phyloP scores from a whole-genome alignment of 2,888 invertebrate species.

The Chaitophorus viminalis region DNA sequence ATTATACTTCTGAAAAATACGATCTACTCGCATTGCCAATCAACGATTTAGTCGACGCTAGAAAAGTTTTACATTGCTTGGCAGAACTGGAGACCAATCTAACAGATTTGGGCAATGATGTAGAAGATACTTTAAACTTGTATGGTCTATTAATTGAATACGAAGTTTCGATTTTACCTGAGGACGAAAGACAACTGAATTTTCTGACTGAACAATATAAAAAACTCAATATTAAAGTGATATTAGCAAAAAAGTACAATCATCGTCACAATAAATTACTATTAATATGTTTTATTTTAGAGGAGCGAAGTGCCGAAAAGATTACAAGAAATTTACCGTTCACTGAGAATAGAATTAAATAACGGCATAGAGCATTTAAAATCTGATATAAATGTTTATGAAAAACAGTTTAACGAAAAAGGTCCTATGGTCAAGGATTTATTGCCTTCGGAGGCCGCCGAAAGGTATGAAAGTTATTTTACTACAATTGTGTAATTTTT shows the following conservation, averaged over 20 bases:
- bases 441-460: constrained; percentile 86
- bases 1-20: constrained; percentile 29
- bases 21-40: constrained; percentile 21
- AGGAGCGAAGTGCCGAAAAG: constrained; percentile 19
- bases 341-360: constrained; percentile 11
- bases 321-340: not conserved
- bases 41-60: constrained; percentile 29
- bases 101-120: constrained; percentile 71
- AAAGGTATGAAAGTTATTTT: constrained; percentile 70
- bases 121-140: not conserved
- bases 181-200: constrained; percentile 25
- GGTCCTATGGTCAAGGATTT: constrained; percentile 90
- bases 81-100: constrained; percentile 71
- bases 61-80: constrained; percentile 66
- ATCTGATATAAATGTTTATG: not conserved
- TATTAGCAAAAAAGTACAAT: not conserved
- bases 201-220: constrained; percentile 28
- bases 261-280: not conserved
- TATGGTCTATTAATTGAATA: constrained; percentile 27
- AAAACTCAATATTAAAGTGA: constrained; percentile 38
- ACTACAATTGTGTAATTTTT: no score
- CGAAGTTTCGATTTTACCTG: not conserved
- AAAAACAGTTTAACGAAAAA: constrained; percentile 73
- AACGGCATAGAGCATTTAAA: constrained; percentile 14
- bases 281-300: not conserved